Evolutionary conservation across 2,888 invertebrate genomes (phyloP).

Genomic region (Cephus pulcher): DNA sequence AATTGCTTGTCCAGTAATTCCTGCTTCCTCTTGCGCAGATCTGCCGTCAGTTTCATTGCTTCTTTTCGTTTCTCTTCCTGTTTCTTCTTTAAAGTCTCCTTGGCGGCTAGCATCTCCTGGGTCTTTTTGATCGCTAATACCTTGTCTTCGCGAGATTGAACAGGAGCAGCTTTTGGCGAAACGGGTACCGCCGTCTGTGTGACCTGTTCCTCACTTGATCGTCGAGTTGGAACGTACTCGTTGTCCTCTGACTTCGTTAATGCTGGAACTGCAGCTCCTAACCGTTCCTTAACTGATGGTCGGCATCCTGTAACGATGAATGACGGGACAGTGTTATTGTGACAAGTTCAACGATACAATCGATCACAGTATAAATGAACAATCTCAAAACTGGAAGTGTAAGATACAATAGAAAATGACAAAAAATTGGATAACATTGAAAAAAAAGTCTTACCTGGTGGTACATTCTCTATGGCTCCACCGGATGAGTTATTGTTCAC

Average conservation of each 20-base stretch:
- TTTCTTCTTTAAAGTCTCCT: slow-evolving; percentile 78
- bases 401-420: background rate
- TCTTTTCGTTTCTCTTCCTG: slow-evolving; percentile 82
- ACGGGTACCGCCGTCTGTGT: slow-evolving; percentile 55
- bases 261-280: slow-evolving; percentile 52
- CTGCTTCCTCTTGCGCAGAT: slow-evolving; percentile 86
- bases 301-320: slow-evolving; percentile 43
- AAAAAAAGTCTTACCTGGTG: slow-evolving; percentile 55
- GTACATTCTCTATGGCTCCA: slow-evolving; percentile 63
- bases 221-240: slow-evolving; percentile 63
- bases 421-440: background rate
- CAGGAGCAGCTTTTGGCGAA: slow-evolving; percentile 61
- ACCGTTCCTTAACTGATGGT: slow-evolving; percentile 61
- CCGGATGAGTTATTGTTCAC: slow-evolving; percentile 57
- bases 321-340: background rate
- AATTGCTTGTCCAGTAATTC: slow-evolving; percentile 89
- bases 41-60: slow-evolving; percentile 80
- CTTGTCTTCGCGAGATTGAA: slow-evolving; percentile 56
- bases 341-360: background rate
- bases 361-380: background rate
- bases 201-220: slow-evolving; percentile 51
- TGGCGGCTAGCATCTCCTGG: slow-evolving; percentile 72
- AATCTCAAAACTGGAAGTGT: background rate
- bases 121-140: slow-evolving; percentile 69
- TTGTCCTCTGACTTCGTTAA: slow-evolving; percentile 56